Base-by-base conservation (phyloP, 1,140 invertebrate genomes). In the Eurosta solidaginis region DNA sequence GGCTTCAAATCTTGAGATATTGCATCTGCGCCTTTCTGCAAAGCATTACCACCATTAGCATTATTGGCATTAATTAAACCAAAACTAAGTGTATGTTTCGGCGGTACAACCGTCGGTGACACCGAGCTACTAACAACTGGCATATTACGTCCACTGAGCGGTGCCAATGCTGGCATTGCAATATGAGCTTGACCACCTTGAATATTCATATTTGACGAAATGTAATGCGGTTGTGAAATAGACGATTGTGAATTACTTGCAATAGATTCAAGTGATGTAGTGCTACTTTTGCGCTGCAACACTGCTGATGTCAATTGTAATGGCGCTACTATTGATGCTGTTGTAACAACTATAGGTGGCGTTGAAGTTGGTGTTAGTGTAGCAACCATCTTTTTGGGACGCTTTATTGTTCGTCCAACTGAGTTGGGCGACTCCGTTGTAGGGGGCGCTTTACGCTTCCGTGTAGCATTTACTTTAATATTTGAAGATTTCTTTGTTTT, bases 201-300 rank as follows among this genome's bases (percentile, higher is more conserved):
- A 68, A 40, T 33, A 68, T 40, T 68, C 45, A 59, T 25, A 36
- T 47, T 49, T 33, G 44, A 54, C 3, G 52, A 14, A 25, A 47
- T 81, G 12, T 83, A 83, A 7, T 82, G 81, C 78, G 52, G 76
- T 50, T 82, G 78, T 20, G 80, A 79, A 25, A 78, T 82, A 47
- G 84, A 85, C 1, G 84, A 86, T 20, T 86, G 85, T 25, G 85
- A 86, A 33, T 86, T 86, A 79, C 85, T 86, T 76, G 85, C 85
- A 75, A 86, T 86, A 10, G 85, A 86, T 79, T 86, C 85, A 52
- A 86, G 76, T 27, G 85, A 86, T 10, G 85, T 86, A 78, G 83
- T 86, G 79, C 85, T 86, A 59, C 85, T 84, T 74, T 86, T 86
- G 27, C 85, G 83, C 27, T 85, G 82, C 68, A 84, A 78, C 49